Percentiles rank a stretch among this genome's conserved stretches.
These are phyloP conservation scores for Carettochelys insculpta DNA, from an alignment of 2,113 vertebrate species.

Conservation along the genomic window DNA sequence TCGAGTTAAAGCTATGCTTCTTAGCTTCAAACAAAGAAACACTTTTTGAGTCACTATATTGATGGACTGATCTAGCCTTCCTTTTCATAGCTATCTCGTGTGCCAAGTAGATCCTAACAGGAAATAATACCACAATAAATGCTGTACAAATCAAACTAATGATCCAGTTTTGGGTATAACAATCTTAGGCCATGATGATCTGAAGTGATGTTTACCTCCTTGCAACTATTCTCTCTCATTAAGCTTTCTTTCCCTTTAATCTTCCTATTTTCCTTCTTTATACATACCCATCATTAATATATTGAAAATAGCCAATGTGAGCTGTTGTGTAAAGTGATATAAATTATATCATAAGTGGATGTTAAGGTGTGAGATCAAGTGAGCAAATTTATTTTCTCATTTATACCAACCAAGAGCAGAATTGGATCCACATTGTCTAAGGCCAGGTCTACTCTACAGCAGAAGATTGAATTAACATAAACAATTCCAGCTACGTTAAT, in stretches of 20 bases:
- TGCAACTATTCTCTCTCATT: neutral
- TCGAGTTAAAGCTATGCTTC: conserved; percentile 48
- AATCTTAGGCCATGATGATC: neutral
- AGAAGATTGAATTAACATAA: too few relatives aligned
- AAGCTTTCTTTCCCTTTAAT: neutral
- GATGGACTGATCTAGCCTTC: conserved; percentile 11
- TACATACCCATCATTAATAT: neutral
- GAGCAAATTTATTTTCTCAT: neutral
- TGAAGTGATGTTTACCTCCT: neutral
- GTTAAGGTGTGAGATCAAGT: neutral
- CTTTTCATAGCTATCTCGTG: neutral
- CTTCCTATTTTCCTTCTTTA: neutral
- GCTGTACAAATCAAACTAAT: neutral
- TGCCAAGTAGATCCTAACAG: neutral
- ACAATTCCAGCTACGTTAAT: too few relatives aligned
- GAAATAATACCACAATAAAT: neutral
- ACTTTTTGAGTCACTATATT: conserved; percentile 30
- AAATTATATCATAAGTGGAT: neutral
- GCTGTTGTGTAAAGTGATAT: neutral
- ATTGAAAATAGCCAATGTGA: neutral
- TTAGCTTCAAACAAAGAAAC: conserved; percentile 45
- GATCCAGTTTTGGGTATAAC: neutral
- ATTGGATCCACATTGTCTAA: neutral
- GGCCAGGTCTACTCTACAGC: too few relatives aligned
- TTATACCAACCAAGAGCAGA: neutral